Evolutionary conservation across 2,797 vertebrate species (phyloP), one percentile per base, ranked within the genome.

Genomic region (Malacoraja senta): DNA sequence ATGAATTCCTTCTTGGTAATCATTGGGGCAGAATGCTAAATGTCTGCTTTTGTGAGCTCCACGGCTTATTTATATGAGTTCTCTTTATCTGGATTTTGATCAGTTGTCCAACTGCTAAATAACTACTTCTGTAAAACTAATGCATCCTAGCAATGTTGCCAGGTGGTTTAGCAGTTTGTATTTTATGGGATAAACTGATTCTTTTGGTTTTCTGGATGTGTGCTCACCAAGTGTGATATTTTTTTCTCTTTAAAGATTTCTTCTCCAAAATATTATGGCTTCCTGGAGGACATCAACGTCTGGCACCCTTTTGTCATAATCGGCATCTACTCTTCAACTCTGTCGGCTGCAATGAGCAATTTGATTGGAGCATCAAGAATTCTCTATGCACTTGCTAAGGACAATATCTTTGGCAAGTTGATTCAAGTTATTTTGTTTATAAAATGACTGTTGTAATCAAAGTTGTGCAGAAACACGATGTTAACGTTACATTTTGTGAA

Each of bases 271-370:
- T 32, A 97, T 94, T 98, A 98, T 1, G 97, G 98, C 92, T 98
- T 98, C 94, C 92, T 98, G 93, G 95, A 96, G 93, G 97, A 98
- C 94, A 98, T 98, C 95, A 98, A 98, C 94, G 93, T 98, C 68
- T 98, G 98, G 97, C 94, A 96, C 0, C 98, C 97, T 0, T 96
- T 98, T 9, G 97, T 98, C 94, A 97, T 96, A 0, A 94, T 98
- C 24, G 98, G 98, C 0, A 97, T 98, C 91, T 98, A 98, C 0
- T 97, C 95, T 93, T 98, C 98, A 91, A 98, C 98, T 0, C 95
- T 98, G 6, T 98, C 98, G 0, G 98, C 98, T 0, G 97, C 98
- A 94, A 98, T 98, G 98, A 98, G 97, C 95, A 98, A 98, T 95
- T 96, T 98, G 72, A 98, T 98, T 0, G 98, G 98, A 61, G 98